Evolutionary conservation across 2,113 vertebrate genomes (phyloP), one percentile per base, ranked within the genome.

Genomic region (Tragelaphus strepsiceros): DNA sequence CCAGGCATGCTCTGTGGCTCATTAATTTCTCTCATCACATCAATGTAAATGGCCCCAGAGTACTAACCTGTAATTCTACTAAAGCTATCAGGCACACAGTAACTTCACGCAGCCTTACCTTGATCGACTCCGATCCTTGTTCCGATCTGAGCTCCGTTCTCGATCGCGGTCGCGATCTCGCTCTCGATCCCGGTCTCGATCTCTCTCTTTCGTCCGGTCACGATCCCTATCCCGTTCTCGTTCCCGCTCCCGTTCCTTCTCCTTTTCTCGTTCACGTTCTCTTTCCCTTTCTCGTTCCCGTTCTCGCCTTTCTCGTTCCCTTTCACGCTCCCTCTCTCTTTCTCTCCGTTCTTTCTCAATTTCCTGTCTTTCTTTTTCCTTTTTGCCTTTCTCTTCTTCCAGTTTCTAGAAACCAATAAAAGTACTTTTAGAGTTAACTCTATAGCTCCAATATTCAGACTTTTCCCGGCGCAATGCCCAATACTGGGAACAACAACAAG

Each of bases 341-440:
- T 99, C 99, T 98, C 99, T 99, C 97, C 99, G 99, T 98, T 99
- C 99, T 98, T 99, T 99, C 98, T 99, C 99, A 97, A 99, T 99
- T 99, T 99, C 99, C 99, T 99, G 99, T 88, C 99, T 99, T 98
- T 99, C 99, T 99, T 99, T 99, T 98, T 99, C 99, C 98, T 99
- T 99, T 99, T 99, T 99, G 98, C 99, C 99, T 99, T 99, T 99
- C 98, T 99, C 99, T 99, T 99, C 99, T 99, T 99, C 99, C 99
- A 99, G 99, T 99, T 99, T 99, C 99, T 99, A 99, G 98, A 99
- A 99, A 99, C 99, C 99, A 99, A 99, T 98, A 99, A 99, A 98
- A 99, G 98, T 98, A 98, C 98, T 99, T 99, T 98, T 98, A 98
- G 91, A 99, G 98, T 99, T 99, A 99, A 98, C 96, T 98, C 97